A percentile compares a stretch with the other conserved stretches of the same genome.
phyloP scores from a whole-genome alignment of 2,797 vertebrate species.

The Lepidocolaptes lacrymiger region DNA sequence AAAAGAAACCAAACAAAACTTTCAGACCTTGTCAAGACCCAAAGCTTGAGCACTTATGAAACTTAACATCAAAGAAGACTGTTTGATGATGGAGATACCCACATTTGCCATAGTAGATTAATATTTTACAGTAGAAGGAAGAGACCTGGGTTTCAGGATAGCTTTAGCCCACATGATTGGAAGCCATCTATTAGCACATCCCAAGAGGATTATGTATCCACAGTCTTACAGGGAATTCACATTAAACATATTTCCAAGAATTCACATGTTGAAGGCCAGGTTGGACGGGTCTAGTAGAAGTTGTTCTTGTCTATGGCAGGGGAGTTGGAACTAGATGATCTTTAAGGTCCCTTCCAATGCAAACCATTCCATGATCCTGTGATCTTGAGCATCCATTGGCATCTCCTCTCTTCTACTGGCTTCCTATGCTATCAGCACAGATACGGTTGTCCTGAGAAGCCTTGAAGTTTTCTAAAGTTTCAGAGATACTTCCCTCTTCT shows the following conservation, averaged over 20 bases:
- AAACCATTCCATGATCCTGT: background rate
- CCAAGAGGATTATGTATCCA: background rate
- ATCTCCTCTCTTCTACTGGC: background rate
- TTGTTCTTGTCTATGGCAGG: background rate
- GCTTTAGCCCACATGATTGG: background rate
- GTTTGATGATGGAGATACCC: background rate
- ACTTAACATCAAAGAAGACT: background rate
- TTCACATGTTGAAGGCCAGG: background rate
- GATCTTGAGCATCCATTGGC: background rate
- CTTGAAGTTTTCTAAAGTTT: background rate
- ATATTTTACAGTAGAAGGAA: background rate
- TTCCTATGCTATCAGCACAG: background rate
- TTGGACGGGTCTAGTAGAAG: background rate
- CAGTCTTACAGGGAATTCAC: background rate
- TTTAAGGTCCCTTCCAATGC: background rate
- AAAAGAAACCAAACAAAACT: background rate
- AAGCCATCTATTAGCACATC: background rate
- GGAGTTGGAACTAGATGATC: too few species aligned
- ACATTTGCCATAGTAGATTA: rapidly evolving
- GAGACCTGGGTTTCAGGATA: background rate
- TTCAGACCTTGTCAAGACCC: background rate
- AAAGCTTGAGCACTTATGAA: background rate
- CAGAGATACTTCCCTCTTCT: background rate
- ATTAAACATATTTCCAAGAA: background rate
- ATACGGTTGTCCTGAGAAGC: background rate